Base-by-base conservation (phyloP, 2,888 invertebrate species). In the Deroplatys truncata region DNA sequence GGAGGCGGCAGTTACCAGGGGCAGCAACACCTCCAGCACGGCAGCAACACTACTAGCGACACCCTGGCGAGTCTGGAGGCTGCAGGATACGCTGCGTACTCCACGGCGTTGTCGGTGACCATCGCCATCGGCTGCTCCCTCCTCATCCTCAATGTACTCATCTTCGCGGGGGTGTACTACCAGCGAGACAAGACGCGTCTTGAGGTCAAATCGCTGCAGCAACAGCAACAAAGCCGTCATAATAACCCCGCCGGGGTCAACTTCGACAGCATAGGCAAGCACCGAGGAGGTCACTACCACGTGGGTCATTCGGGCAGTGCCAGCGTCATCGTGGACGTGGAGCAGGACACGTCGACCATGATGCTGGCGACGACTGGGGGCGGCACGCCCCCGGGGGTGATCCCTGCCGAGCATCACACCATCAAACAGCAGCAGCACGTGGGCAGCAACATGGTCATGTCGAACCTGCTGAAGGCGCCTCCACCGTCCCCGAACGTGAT, bases 81-180 rank as follows among this genome's bases (percentile, higher is more conserved):
- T 20, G 97, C 97, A 83, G 97, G 96, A 7, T 96, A 96, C 91
- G 96, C 96, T 0, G 96, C 96, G 0, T 97, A 97, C 92, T 96
- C 96, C 16, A 97, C 97, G 0, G 97, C 97, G 0, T 93, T 97
- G 82, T 96, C 96, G 92, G 96, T 97, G 0, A 97, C 97, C 3
- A 97, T 97, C 90, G 97, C 97, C 25, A 97, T 97, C 88, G 97
- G 97, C 15, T 97, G 97, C 92, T 97, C 97, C 0, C 94, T 98
- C 89, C 94, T 98, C 88, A 97, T 97, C 91, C 94, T 98, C 56
- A 98, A 98, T 93, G 96, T 97, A 88, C 94, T 98, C 84, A 97
- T 98, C 92, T 97, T 97, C 92, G 97, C 97, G 88, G 97, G 97
- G 3, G 97, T 98, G 15, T 98, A 97, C 93, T 97, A 97, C 93